Percentiles rank a stretch among this genome's conserved stretches.
phyloP scores from a whole-genome alignment of 1,140 invertebrate genomes.

The Monomorium pharaonis region DNA sequence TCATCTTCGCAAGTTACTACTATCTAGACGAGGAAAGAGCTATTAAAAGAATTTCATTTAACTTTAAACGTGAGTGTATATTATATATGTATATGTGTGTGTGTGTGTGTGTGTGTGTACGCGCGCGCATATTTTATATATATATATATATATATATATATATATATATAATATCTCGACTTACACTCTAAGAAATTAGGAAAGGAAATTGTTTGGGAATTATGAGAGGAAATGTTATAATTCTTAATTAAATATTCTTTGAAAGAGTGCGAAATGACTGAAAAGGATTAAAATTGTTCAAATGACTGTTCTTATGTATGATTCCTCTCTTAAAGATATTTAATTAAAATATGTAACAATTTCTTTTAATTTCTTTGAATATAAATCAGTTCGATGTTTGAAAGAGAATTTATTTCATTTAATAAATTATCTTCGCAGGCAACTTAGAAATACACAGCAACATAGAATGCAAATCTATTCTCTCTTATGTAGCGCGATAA shows the following conservation, averaged over 20 bases:
- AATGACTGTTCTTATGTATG: not conserved
- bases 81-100: no score
- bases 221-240: not conserved
- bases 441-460: not conserved
- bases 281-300: not conserved
- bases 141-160: not conserved
- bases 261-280: not conserved
- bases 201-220: no score
- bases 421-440: not conserved
- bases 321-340: not conserved
- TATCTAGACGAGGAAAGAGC: not conserved
- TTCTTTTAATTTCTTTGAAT: not conserved
- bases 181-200: not conserved
- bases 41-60: conserved; percentile 58
- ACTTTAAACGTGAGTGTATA: conserved; percentile 17
- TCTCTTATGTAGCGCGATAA: not conserved
- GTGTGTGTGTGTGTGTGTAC: no score
- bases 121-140: no score
- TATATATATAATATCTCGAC: not conserved
- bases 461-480: not conserved
- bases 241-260: not conserved
- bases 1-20: conserved; percentile 32
- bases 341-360: not conserved
- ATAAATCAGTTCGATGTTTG: not conserved
- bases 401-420: not conserved